Evolutionary conservation across 1,140 invertebrate species (phyloP), one percentile per base, ranked within the genome.

Genomic region (Leucophenga varia): DNA sequence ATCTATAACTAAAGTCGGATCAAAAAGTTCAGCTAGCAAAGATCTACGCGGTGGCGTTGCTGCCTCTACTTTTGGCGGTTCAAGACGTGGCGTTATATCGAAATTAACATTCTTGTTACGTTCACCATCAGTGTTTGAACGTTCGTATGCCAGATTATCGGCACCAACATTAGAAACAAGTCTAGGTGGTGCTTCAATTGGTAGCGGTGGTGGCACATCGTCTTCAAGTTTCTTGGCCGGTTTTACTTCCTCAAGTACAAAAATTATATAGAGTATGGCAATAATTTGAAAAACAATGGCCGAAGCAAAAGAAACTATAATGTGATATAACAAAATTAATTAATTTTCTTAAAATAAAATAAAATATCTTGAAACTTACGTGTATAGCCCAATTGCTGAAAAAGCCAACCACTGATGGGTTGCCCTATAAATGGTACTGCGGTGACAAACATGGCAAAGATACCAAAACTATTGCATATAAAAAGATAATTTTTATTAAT

Each of bases 401-500:
- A 73, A 4, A 75, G 46, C 2, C 56, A 30, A 34, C 73, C 73
- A 52, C 68, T 72, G 10, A 61, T 49, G 2, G 64, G 57, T 48
- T 68, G 51, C 6, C 68, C 65, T 21, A 73, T 49, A 12, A 75
- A 64, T 1, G 70, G 68, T n/a, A 71, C 47, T 3, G 59, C 57
- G 0, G 60, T 75, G 0, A 71, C 47, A n/a, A 75, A 69, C 64
- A 74, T 71, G 13, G 68, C 68, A 42, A 75, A 75, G 35, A 75
- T 73, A 3, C 73, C 73, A 43, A 75, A 75, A 10, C 55, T 58
- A 19, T 22, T 40, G 39, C 34, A 32, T 5, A 40, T 3, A 14
- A 19, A 43, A 16, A 3, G 8, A 3, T 25, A 10, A 25, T 25
- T 25, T 25, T 25, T 6, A 25, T n/a, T n/a, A n/a, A n/a, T n/a